phyloP scores from a whole-genome alignment of 2,797 vertebrate species.

The Pseudochaenichthys georgianus region DNA sequence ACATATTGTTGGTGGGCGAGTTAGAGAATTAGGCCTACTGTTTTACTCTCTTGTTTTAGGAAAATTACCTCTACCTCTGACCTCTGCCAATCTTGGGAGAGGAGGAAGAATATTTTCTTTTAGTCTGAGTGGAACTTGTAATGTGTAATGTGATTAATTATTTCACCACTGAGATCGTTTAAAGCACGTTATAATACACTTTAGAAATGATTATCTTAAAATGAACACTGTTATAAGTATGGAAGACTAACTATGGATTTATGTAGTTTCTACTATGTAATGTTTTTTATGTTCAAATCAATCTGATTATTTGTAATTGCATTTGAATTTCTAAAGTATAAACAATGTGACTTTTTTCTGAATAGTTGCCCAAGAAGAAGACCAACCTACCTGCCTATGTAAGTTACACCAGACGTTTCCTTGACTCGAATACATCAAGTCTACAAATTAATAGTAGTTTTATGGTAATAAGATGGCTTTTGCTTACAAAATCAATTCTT shows the following conservation, averaged over 20 bases:
- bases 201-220: too few species aligned
- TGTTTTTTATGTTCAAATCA: too few species aligned
- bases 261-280: not conserved
- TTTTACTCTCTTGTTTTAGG: not conserved
- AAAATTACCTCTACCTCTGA: not conserved
- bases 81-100: not conserved
- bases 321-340: constrained; percentile 1
- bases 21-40: not conserved
- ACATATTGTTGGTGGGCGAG: not conserved
- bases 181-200: too few species aligned
- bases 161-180: not conserved
- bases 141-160: not conserved
- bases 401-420: constrained; percentile 69
- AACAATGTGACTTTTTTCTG: constrained; percentile 14
- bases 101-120: not conserved
- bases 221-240: not conserved
- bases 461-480: not conserved
- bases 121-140: not conserved
- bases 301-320: not conserved
- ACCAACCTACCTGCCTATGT: constrained; percentile 86
- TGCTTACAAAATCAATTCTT: not conserved
- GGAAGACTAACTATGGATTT: not conserved
- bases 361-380: constrained; percentile 83
- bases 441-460: not conserved
- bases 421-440: constrained; percentile 15